A percentile compares a stretch with the other conserved stretches of the same genome.
Evolutionary conservation across 1,140 invertebrate species (phyloP).

Genomic region (Laupala kohalensis): DNA sequence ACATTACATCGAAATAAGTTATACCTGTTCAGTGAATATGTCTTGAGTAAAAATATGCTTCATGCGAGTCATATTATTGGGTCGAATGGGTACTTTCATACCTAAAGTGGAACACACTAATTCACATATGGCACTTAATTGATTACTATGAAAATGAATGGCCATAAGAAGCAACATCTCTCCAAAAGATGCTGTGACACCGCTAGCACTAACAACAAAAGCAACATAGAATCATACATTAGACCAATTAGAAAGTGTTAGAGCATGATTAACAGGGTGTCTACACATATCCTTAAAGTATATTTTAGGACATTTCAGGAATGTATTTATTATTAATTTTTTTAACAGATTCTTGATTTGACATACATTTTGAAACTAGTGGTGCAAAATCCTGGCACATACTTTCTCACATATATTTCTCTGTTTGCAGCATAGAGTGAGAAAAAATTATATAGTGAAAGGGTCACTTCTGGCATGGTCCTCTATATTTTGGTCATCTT

Average conservation of each 20-base stretch:
- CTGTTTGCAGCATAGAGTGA: too few species aligned
- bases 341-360: too few species aligned
- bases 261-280: not conserved
- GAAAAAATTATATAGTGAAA: too few species aligned
- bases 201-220: conserved; percentile 43
- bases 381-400: too few species aligned
- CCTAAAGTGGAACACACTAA: conserved; percentile 86
- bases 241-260: not conserved
- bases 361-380: too few species aligned
- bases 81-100: conserved; percentile 86
- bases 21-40: conserved; percentile 89
- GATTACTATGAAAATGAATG: conserved; percentile 93
- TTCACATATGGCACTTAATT: conserved; percentile 81
- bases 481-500: too few species aligned
- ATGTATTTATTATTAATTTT: too few species aligned
- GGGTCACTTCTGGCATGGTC: too few species aligned
- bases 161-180: conserved; percentile 93
- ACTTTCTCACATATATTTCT: too few species aligned
- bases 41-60: conserved; percentile 94
- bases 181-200: conserved; percentile 75
- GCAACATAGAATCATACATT: conserved; percentile 3
- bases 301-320: too few species aligned
- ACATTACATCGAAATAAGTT: not conserved
- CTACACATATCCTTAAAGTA: not conserved
- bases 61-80: conserved; percentile 80